Evolutionary conservation across 2,888 invertebrate genomes (phyloP), one percentile per base, ranked within the genome.

Genomic region (Plemyria rubiginata): DNA sequence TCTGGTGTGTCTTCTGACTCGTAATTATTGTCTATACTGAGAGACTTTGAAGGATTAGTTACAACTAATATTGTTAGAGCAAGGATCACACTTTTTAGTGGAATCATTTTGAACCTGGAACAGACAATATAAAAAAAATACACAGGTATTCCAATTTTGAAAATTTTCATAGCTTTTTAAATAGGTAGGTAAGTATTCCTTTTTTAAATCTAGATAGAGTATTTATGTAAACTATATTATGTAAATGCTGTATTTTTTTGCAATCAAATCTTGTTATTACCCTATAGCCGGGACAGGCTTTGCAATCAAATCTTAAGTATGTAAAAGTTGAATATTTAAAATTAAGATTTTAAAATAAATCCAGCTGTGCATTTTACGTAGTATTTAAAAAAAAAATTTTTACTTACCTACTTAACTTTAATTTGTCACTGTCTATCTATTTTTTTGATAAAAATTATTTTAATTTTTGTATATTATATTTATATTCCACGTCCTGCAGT

Each of bases 101-200:
- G 60, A 66, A 69, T 75, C 88, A 87, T 89, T 72, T 55, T 81
- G 16, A 51, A 85, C 85, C 65, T 65, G 60, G 36, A 65, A 62
- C n/a, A 58, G 36, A 61, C n/a, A 50, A 38, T 8, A 38, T 38
- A 11, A 38, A 28, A 56, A 38, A 48, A 48, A 38, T 22, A 22
- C 3, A 22, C 3, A 22, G n/a, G 22, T 1, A 15, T 4, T 38
- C 1, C 11, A 50, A 16, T 32, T 16, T 45, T 11, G n/a, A 45
- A 45, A 45, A 11, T 2, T 5, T 15, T 6, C 16, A 11, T 13
- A 15, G 15, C 4, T 45, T 45, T 45, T 16, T 2, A 7, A 15
- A 15, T 0, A 32, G 4, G 0, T 29, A 6, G 1, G 7, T 32
- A 32, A 3, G 6, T 0, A 8, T 32, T 32, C 5, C 7, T 6